Evolutionary conservation across 2,113 vertebrate species (phyloP), one percentile per base, ranked within the genome.

Genomic region (Corvus moneduloides): DNA sequence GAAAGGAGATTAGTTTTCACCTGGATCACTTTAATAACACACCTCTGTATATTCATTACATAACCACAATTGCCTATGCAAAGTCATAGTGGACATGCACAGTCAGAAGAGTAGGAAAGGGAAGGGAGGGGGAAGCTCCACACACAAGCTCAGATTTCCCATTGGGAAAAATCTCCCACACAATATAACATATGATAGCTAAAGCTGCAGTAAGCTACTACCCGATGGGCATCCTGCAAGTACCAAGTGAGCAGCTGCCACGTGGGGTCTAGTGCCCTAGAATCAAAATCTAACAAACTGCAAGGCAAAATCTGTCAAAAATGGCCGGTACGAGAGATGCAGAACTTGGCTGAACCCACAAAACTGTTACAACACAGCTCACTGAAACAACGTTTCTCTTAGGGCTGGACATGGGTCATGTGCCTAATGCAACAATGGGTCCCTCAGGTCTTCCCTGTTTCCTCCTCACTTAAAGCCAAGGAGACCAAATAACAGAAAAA

Each of bases 161-260:
- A 7, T 1, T 35, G 74, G 14, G 11, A 75, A 55, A 91, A 33
- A 10, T 0, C 11, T n/a, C 15, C 11, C 59, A 16, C 32, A 19
- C 0, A 1, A 44, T 81, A 4, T 32, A 84, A 51, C 5, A 46
- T 6, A 0, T 2, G 67, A 39, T 20, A 46, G 35, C 24, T 9
- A 39, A 16, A 84, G 37, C 48, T 82, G 33, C 49, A 89, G 30
- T n/a, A 43, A 62, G 16, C 32, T 23, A 51, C 52, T 21, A 49
- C 12, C 17, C 23, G 21, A 69, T n/a, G 13, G 41, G 59, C 75
- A 83, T 46, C n/a, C 49, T 62, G 41, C 64, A 86, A 75, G 56
- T 14, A 49, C 30, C 54, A 79, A 78, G 49, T 43, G 18, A 66
- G 66, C 67, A 68, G 46, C 74, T 85, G 71, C 37, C 58, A 76